phyloP scores from a whole-genome alignment of 2,797 vertebrate genomes.

The Eulemur coronatus region DNA sequence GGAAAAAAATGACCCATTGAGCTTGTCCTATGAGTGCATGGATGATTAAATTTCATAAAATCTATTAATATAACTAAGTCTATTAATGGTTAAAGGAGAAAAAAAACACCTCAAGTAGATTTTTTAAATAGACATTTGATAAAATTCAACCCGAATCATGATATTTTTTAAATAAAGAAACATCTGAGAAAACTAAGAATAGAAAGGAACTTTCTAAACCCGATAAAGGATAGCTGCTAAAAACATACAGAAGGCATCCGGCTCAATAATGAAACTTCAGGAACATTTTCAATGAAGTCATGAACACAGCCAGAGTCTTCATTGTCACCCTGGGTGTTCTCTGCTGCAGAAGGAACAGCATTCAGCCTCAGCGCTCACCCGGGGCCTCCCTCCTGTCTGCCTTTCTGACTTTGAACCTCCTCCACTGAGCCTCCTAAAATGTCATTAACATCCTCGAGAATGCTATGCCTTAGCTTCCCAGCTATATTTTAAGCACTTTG shows the following conservation, averaged over 20 bases:
- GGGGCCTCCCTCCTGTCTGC: not conserved
- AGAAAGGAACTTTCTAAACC: not conserved
- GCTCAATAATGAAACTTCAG: not conserved
- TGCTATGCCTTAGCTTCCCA: not conserved
- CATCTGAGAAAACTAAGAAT: not conserved
- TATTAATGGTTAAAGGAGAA: not conserved
- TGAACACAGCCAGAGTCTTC: not conserved
- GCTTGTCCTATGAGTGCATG: not conserved
- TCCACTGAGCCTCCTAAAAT: not conserved
- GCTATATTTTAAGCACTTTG: not conserved
- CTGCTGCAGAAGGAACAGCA: rapidly evolving
- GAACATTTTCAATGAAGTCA: not conserved
- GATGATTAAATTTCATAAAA: not conserved
- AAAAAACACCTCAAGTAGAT: not conserved
- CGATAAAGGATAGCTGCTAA: not conserved
- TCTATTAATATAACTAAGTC: not conserved
- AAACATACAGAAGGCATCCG: not conserved
- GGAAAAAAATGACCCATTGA: not conserved
- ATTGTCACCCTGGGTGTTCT: rapidly evolving
- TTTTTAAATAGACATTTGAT: not conserved
- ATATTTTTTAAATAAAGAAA: not conserved
- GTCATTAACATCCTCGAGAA: not conserved
- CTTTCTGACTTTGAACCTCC: not conserved
- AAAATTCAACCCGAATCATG: not conserved
- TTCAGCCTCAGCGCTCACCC: rapidly evolving